Evolutionary conservation across 1,140 invertebrate genomes (phyloP).

Genomic region (Scaptomyza hsui): DNA sequence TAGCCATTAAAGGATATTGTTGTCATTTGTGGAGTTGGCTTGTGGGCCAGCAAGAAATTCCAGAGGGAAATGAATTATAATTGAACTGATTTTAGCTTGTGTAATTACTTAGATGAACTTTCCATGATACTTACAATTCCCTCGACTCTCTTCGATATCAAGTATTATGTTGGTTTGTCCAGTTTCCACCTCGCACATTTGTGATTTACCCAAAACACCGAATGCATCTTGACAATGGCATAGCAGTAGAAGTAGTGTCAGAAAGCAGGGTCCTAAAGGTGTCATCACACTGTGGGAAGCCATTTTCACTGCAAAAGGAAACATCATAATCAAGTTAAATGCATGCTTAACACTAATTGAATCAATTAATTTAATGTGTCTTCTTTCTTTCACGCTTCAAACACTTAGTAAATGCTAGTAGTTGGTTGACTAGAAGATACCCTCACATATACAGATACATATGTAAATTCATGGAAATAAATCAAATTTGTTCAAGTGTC

Average conservation of each 20-base stretch:
- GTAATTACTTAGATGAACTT: background rate
- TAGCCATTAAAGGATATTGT: slow-evolving; percentile 2
- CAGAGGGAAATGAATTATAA: background rate
- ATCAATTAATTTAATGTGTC: background rate
- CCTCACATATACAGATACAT: background rate
- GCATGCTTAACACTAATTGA: background rate
- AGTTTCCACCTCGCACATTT: slow-evolving; percentile 88
- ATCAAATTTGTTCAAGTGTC: background rate
- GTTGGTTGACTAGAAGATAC: background rate
- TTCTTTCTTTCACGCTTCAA: background rate
- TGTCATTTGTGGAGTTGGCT: too few species aligned
- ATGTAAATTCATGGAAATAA: background rate
- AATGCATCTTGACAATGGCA: slow-evolving; percentile 47
- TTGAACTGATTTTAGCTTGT: background rate
- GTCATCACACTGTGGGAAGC: slow-evolving; percentile 34
- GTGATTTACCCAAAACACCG: slow-evolving; percentile 75
- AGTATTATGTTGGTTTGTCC: slow-evolving; percentile 94
- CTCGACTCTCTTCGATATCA: slow-evolving; percentile 94
- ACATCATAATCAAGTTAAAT: slow-evolving; percentile 2
- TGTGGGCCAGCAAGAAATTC: background rate
- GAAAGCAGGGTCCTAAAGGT: slow-evolving; percentile 36
- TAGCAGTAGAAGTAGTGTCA: slow-evolving; percentile 60
- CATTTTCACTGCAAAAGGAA: slow-evolving; percentile 60
- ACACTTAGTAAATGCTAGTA: too few species aligned
- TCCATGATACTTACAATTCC: slow-evolving; percentile 89